phyloP scores from a whole-genome alignment of 2,113 vertebrate species.

The Phyllopteryx taeniolatus region DNA sequence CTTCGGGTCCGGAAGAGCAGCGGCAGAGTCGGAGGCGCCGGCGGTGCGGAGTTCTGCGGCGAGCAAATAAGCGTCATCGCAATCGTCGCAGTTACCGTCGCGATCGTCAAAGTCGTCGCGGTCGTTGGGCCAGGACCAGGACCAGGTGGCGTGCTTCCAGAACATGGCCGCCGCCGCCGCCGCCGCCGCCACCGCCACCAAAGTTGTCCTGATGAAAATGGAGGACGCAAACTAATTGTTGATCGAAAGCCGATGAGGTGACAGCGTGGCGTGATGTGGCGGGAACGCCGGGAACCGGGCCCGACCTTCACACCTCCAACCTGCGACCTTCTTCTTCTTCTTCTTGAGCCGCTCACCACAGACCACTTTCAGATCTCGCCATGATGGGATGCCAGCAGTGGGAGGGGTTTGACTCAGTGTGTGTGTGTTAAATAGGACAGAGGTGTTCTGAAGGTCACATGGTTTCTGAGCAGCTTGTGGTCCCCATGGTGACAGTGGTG shows the following conservation, averaged over 20 bases:
- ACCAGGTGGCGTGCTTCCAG: constrained; percentile 57
- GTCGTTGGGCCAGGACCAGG: constrained; percentile 47
- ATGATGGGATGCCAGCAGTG: constrained; percentile 40
- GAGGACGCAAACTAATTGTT: not conserved
- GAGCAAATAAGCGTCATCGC: constrained; percentile 55
- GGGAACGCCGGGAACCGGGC: not conserved
- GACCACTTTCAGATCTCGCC: constrained; percentile 25
- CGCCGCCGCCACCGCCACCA: not conserved
- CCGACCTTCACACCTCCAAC: not conserved
- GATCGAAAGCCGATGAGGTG: not conserved
- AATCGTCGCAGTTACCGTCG: constrained; percentile 6
- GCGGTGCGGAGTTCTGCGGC: constrained; percentile 42
- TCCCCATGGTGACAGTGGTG: constrained; percentile 44
- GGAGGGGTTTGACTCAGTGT: not conserved
- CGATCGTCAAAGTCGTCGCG: constrained; percentile 33
- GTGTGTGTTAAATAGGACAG: constrained; percentile 1
- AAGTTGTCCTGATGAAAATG: not conserved
- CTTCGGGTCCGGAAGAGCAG: not conserved
- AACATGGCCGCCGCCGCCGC: constrained; percentile 44
- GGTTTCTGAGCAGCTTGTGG: constrained; percentile 48
- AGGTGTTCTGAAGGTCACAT: constrained; percentile 56
- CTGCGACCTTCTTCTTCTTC: not conserved
- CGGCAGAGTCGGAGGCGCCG: constrained; percentile 28
- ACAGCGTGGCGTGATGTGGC: not conserved
- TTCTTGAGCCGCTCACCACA: not conserved